These are phyloP conservation scores for Sylvilagus bachmani DNA, from an alignment of 2,113 vertebrate genomes.

Conservation along the genomic window DNA sequence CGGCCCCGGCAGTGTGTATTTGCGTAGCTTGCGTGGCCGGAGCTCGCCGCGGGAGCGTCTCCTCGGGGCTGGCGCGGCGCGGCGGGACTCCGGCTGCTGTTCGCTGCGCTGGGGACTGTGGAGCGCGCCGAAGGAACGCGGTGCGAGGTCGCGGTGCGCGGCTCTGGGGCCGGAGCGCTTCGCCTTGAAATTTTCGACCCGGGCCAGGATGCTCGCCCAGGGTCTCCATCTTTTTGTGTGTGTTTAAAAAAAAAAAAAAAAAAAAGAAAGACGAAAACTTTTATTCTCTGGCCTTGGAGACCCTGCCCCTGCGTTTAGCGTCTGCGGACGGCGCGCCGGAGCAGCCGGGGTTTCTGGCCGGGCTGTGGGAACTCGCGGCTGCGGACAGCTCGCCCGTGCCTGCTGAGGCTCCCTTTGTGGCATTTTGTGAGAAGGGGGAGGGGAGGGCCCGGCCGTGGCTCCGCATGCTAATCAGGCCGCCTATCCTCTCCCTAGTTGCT, in stretches of 20 bases:
- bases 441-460: slow-evolving; percentile 58
- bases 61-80: too few relatives aligned
- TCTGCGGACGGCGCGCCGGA: too few relatives aligned
- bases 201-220: background rate
- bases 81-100: too few relatives aligned
- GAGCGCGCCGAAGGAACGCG: too few relatives aligned
- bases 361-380: slow-evolving; percentile 18
- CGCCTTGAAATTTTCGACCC: slow-evolving; percentile 66
- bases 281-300: slow-evolving; percentile 57
- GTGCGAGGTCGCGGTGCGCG: too few relatives aligned
- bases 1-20: too few relatives aligned
- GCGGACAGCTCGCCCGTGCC: background rate
- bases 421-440: slow-evolving; percentile 72
- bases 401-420: slow-evolving; percentile 76
- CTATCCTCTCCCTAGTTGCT: background rate
- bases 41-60: too few relatives aligned
- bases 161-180: background rate
- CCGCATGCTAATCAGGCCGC: slow-evolving; percentile 74
- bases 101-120: too few relatives aligned
- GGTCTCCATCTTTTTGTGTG: slow-evolving; percentile 78
- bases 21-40: too few relatives aligned
- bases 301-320: too few relatives aligned
- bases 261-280: slow-evolving; percentile 75
- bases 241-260: slow-evolving; percentile 63
- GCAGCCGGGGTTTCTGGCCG: slow-evolving; percentile 42